Conservation (phyloP, 53 echinoderm and acorn worm species). For the Apostichopus leukothele region DNA sequence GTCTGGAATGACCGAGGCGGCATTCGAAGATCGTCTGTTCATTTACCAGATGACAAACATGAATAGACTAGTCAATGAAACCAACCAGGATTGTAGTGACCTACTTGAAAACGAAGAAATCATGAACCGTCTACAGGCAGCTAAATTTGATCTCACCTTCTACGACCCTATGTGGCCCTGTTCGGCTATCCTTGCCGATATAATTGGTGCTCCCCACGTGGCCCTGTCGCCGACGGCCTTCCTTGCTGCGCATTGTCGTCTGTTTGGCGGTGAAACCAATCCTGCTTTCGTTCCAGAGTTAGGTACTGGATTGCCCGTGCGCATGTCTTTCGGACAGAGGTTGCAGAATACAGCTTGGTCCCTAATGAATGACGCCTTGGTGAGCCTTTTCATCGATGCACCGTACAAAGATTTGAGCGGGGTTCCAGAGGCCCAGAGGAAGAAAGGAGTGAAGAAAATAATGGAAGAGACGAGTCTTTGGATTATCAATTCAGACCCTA, state of each 20-base stretch:
- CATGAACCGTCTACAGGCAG: conserved; percentile 35
- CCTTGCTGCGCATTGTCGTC: conserved; percentile 28
- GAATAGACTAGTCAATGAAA: conserved; percentile 17
- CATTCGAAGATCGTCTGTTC: conserved; percentile 17
- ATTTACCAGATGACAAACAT: conserved; percentile 13
- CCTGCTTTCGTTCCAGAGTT: conserved; percentile 59
- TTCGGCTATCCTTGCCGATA: conserved; percentile 55
- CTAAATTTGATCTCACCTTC: conserved; percentile 57
- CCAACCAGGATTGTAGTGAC: conserved; percentile 52
- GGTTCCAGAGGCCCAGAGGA: conserved; percentile 49
- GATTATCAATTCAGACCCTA: conserved; percentile 74
- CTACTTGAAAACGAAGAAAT: conserved; percentile 53
- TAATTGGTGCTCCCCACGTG: conserved; percentile 52
- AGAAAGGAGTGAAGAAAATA: conserved; percentile 55
- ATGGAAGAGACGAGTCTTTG: conserved; percentile 54
- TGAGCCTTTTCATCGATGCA: conserved; percentile 54
- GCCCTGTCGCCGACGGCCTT: conserved; percentile 54
- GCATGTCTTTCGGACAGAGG: conserved; percentile 71
- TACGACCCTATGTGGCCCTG: conserved; percentile 70
- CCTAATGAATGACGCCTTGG: conserved; percentile 36
- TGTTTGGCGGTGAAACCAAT: conserved; percentile 55
- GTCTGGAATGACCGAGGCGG: conserved; percentile 18
- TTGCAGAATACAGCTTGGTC: conserved; percentile 58
- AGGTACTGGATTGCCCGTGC: conserved; percentile 55
- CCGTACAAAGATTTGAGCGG: conserved; percentile 60